These are phyloP conservation scores for Lacerta agilis DNA, from an alignment of 2,797 vertebrate genomes.

Conservation along the genomic window DNA sequence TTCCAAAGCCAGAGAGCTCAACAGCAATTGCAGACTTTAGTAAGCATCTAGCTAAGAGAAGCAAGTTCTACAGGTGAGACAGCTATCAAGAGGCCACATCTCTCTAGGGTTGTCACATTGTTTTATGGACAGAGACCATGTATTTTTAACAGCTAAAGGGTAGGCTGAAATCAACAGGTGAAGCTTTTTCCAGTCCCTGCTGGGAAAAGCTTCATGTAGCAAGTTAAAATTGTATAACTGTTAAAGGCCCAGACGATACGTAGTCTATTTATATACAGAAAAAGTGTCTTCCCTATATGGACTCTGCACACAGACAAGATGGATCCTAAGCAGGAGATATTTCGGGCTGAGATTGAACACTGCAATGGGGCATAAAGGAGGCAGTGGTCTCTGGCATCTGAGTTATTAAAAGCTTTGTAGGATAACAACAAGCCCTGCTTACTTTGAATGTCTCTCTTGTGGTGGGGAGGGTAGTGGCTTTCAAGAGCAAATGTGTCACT, in stretches of 20 bases:
- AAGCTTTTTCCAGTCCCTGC: neutral
- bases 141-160: neutral
- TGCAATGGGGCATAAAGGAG: neutral
- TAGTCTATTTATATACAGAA: neutral
- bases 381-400: neutral
- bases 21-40: neutral
- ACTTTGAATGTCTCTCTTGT: neutral
- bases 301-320: neutral
- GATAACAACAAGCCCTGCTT: neutral
- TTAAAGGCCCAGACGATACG: neutral
- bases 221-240: neutral
- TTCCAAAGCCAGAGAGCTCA: neutral
- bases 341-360: neutral
- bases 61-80: neutral
- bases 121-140: neutral
- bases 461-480: neutral
- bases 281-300: neutral
- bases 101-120: neutral
- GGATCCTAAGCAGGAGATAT: neutral
- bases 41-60: neutral
- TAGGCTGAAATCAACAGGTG: neutral
- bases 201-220: neutral
- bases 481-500: neutral
- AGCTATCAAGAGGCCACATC: neutral
- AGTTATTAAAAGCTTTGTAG: neutral